Percentiles rank a stretch among this genome's conserved stretches.
Conservation (phyloP, 1,140 invertebrate genomes). For the Pissodes strobi region DNA sequence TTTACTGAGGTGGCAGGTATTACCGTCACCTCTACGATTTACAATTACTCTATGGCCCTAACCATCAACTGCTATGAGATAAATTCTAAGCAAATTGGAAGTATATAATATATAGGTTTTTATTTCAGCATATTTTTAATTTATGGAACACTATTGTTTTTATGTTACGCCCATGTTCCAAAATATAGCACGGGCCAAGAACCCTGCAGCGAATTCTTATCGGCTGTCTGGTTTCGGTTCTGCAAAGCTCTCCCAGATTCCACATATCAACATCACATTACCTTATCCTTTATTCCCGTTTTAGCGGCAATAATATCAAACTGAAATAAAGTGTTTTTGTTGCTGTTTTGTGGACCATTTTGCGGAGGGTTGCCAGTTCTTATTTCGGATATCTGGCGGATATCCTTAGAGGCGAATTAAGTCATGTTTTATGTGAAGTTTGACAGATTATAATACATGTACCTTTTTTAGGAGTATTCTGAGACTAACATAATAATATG, state of each 20-base stretch:
- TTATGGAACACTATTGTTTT: neutral
- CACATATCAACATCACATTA: slow-evolving; percentile 45
- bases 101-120: too few relatives aligned
- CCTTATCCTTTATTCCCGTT: slow-evolving; percentile 32
- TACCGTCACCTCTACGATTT: too few relatives aligned
- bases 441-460: neutral
- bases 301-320: slow-evolving; percentile 40
- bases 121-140: too few relatives aligned
- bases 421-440: neutral
- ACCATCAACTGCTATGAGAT: too few relatives aligned
- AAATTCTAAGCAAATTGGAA: too few relatives aligned
- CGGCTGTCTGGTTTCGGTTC: slow-evolving; percentile 24
- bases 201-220: slow-evolving; percentile 25
- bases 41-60: too few relatives aligned
- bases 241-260: slow-evolving; percentile 37
- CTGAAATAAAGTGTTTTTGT: slow-evolving; percentile 35
- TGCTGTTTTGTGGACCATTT: slow-evolving; percentile 23
- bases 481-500: too few relatives aligned
- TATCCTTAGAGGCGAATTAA: slow-evolving; percentile 12
- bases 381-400: slow-evolving; percentile 2
- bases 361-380: slow-evolving; percentile 11
- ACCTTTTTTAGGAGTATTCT: too few relatives aligned
- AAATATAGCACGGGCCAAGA: neutral
- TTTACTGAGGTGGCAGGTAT: too few relatives aligned
- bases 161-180: neutral